Conservation (phyloP, 2,113 vertebrate genomes). For the Zonotrichia leucophrys region DNA sequence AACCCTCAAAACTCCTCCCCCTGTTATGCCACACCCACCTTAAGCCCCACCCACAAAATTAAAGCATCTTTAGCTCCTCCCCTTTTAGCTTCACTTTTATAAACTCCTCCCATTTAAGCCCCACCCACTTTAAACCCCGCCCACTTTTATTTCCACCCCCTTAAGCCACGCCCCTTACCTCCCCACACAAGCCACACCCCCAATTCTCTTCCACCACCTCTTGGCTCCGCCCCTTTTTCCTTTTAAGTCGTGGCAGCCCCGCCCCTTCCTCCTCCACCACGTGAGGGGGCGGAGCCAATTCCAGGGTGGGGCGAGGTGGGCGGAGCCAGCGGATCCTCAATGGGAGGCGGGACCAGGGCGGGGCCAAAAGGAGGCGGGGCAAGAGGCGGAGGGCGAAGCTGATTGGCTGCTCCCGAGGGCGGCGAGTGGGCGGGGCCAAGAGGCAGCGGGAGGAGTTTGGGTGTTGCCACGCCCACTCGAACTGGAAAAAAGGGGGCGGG, state of each 20-base stretch:
- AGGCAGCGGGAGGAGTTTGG: not conserved
- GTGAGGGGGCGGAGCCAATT: not conserved
- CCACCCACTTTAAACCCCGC: not conserved
- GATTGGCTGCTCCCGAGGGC: not conserved
- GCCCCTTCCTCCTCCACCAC: not conserved
- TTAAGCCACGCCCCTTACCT: not conserved
- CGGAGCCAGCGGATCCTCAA: not conserved
- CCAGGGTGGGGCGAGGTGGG: too few species aligned
- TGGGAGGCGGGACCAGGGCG: not conserved
- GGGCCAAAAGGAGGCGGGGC: not conserved
- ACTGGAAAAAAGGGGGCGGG: fast-evolving
- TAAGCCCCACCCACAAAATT: too few species aligned
- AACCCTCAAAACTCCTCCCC: not conserved
- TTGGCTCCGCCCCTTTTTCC: not conserved
- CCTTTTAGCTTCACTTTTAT: fast-evolving
- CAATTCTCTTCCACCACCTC: fast-evolving
- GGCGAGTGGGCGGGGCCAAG: not conserved
- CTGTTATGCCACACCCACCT: not conserved
- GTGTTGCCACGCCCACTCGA: not conserved
- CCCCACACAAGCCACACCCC: not conserved
- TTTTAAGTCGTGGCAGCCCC: not conserved
- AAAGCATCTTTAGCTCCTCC: not conserved
- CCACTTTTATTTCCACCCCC: too few species aligned
- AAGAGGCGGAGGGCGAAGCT: not conserved
- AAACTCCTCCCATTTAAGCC: too few species aligned